Base-by-base conservation (phyloP, 1,140 invertebrate genomes). In the Hirudo medicinalis region DNA sequence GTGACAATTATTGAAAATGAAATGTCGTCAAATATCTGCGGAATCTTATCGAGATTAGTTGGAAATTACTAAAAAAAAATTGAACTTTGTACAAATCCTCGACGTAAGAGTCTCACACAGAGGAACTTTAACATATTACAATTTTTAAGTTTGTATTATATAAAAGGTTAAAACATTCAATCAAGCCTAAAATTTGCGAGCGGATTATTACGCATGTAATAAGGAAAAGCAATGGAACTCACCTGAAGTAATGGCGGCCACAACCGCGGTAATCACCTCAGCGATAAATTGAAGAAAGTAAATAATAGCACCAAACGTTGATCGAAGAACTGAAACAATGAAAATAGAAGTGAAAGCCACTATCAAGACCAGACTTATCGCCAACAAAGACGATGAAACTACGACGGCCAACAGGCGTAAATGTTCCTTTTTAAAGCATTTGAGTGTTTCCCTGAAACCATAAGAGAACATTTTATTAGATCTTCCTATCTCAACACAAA, bases 201-300 rank as follows among this genome's bases (percentile, higher is more conserved):
- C 43, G 13, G 15, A 49, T 11, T 9, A 15, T 49, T 15, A 17
- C 11, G 15, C 43, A 2, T 49, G 4, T 49, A 11, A 40, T 6
- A 49, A 5, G 13, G 3, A 6, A 36, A 36, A 6, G 32, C 32
- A 36, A 36, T 36, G 32, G 32, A 22, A 68, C 29, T 49, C 6
- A 70, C 69, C 69, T 32, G 69, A 70, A 22, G 69, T 70, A 27
- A 70, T 54, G 36, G 69, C 69, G 11, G 69, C 69, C 20, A 70
- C 69, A 22, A 70, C n/a, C 36, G 69, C 69, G 40, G 22, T 53
- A 53, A 70, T 70, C 22, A 70, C 32, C 43, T 70, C 69, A 19
- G 69, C 53, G 29, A 70, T 54, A 49, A 70, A 70, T 49, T 36
- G 32, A 22, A 70, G 43, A 17, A 49, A 53, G 11, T 49, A 25